These are phyloP conservation scores for Paramisgurnus dabryanus DNA, from an alignment of 2,113 vertebrate genomes.

Conservation along the genomic window DNA sequence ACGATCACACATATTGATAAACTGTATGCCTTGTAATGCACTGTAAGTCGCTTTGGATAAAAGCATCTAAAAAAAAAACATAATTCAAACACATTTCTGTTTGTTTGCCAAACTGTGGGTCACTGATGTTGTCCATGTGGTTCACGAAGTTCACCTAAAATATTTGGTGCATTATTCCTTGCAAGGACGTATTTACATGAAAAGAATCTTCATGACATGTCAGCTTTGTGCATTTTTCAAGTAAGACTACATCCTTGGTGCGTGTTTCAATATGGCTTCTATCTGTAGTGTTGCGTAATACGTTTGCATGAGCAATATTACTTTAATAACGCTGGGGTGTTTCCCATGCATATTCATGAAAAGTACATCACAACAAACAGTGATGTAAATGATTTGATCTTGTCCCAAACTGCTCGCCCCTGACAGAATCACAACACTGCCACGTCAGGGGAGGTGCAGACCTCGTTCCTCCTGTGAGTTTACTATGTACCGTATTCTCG, in stretches of 20 bases:
- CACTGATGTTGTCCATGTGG: no score
- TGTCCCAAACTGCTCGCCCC: not conserved
- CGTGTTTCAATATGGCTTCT: not conserved
- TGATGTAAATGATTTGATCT: not conserved
- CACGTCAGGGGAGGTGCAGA: not conserved
- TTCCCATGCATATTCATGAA: not conserved
- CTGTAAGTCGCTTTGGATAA: no score
- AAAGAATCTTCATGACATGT: no score
- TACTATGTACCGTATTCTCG: not conserved
- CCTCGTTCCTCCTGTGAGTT: not conserved
- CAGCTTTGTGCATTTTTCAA: not conserved
- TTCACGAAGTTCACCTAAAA: no score
- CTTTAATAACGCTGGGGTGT: not conserved
- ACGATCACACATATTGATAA: no score
- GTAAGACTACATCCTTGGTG: not conserved
- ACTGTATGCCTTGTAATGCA: no score
- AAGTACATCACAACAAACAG: constrained; percentile 14
- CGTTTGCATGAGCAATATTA: not conserved
- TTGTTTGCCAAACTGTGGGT: no score
- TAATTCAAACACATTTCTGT: no score
- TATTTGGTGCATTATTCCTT: no score
- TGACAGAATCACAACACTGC: not conserved
- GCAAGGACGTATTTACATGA: no score
- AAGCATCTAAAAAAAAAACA: no score
- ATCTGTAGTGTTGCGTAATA: not conserved